Percentiles rank a stretch among this genome's conserved stretches.
Conservation (phyloP, 1,140 invertebrate species). For the Oreohelix idahoensis region DNA sequence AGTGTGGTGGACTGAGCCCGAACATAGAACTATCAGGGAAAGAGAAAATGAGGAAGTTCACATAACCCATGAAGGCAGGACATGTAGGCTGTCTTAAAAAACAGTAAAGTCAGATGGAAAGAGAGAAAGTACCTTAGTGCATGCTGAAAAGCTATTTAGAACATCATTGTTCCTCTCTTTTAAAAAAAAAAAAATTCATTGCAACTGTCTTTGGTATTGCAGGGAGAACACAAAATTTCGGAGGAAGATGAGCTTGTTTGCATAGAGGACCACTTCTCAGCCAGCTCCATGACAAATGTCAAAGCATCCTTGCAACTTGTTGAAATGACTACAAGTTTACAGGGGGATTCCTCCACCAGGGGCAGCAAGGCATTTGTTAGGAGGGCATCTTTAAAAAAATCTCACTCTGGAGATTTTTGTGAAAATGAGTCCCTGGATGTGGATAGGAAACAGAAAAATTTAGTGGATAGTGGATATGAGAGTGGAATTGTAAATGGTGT, state of each 20-base stretch:
- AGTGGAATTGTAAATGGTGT: neutral
- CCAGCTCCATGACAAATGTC: neutral
- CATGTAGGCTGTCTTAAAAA: too few relatives aligned
- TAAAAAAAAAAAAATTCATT: too few relatives aligned
- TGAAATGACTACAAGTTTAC: constrained; percentile 29
- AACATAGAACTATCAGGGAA: too few relatives aligned
- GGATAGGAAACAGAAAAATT: neutral
- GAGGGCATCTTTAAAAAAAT: neutral
- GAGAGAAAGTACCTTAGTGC: too few relatives aligned
- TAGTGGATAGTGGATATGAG: neutral
- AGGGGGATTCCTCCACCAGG: constrained; percentile 9
- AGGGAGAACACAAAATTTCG: neutral
- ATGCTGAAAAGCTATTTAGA: too few relatives aligned
- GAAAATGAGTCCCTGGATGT: neutral
- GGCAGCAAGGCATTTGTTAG: constrained; percentile 12
- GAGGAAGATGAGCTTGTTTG: constrained; percentile 23
- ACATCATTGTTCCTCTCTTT: too few relatives aligned
- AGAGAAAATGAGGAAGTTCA: too few relatives aligned
- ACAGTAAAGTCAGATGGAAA: too few relatives aligned
- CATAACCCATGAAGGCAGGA: too few relatives aligned
- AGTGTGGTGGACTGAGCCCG: too few relatives aligned
- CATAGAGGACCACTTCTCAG: constrained; percentile 25
- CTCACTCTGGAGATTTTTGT: neutral
- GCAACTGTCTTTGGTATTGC: neutral
- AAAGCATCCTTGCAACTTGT: neutral